phyloP scores from a whole-genome alignment of 2,113 vertebrate species.

The Ailurus styani region DNA sequence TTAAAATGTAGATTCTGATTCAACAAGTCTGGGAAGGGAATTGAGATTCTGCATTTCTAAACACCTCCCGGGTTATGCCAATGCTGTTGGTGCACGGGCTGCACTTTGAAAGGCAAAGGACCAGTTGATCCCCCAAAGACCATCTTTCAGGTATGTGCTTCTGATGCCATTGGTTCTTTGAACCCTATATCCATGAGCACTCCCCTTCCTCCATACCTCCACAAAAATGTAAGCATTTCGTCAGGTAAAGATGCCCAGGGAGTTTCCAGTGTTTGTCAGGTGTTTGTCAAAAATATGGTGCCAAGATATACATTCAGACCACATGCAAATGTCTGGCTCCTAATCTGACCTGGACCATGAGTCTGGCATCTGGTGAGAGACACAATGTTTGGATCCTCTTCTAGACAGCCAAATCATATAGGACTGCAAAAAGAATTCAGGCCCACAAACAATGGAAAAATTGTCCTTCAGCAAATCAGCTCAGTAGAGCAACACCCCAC shows the following conservation, averaged over 20 bases:
- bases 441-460: neutral
- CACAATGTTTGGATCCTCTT: neutral
- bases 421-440: neutral
- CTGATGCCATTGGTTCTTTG: neutral
- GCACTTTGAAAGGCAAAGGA: neutral
- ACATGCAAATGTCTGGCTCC: neutral
- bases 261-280: neutral
- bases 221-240: neutral
- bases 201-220: neutral
- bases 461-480: neutral
- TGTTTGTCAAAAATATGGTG: neutral
- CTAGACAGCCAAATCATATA: neutral
- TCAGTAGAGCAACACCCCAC: neutral
- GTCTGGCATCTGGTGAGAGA: neutral
- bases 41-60: neutral
- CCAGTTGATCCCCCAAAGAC: neutral
- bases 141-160: neutral
- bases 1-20: neutral
- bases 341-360: neutral
- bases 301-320: neutral
- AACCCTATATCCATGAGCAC: neutral
- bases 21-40: neutral
- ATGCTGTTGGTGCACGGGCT: neutral
- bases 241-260: neutral
- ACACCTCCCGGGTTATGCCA: too few relatives aligned